Evolutionary conservation across 1,140 invertebrate genomes (phyloP).

Genomic region (Radopholus similis): DNA sequence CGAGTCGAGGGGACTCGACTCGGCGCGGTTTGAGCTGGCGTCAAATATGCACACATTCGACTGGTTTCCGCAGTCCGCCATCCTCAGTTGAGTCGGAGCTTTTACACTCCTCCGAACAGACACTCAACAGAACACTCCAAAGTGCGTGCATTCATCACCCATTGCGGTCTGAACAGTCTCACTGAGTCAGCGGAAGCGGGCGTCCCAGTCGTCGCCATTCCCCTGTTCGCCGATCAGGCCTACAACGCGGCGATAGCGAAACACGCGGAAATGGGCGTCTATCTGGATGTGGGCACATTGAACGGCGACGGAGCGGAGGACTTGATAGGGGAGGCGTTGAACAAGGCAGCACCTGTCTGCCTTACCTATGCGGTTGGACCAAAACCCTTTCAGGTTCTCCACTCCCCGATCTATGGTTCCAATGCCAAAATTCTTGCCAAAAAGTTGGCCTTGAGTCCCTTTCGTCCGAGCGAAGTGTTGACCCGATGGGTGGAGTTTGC

Average conservation of each 20-base stretch:
- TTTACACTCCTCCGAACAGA: neutral
- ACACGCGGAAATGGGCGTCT: too few relatives aligned
- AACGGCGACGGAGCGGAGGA: too few relatives aligned
- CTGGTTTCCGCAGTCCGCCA: neutral
- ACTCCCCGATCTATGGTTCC: too few relatives aligned
- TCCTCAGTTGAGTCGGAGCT: neutral
- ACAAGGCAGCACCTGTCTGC: too few relatives aligned
- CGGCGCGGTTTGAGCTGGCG: neutral
- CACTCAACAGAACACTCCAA: neutral
- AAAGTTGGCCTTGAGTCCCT: conserved; percentile 4
- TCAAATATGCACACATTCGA: neutral
- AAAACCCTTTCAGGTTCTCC: too few relatives aligned
- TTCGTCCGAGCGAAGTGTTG: conserved; percentile 11
- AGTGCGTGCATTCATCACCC: neutral
- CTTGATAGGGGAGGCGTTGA: too few relatives aligned
- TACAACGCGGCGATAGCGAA: too few relatives aligned
- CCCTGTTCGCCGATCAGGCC: too few relatives aligned
- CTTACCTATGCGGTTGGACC: too few relatives aligned
- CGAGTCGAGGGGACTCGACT: neutral
- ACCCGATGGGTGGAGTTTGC: conserved; percentile 22
- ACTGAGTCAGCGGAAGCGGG: neutral
- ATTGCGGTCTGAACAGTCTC: conserved; percentile 2
- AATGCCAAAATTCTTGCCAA: conserved; percentile 2
- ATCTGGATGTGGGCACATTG: too few relatives aligned
- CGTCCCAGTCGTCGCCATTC: too few relatives aligned